phyloP scores from a whole-genome alignment of 2,888 invertebrate genomes.

The Scelioninae gen. 1 region DNA sequence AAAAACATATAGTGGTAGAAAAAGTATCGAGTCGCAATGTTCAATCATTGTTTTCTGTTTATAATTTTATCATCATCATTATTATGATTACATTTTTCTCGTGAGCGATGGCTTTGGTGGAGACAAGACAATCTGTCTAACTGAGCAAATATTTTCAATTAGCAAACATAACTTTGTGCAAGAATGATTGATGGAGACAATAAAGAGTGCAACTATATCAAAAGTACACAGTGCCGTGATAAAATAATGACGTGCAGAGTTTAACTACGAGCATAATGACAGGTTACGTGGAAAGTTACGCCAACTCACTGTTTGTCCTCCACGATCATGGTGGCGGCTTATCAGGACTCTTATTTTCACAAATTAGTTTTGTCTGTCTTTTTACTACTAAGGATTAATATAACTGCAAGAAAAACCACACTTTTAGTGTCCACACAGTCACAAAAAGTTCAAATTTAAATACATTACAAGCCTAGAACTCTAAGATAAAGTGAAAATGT shows the following conservation, averaged over 20 bases:
- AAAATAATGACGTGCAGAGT: conserved; percentile 56
- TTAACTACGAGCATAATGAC: conserved; percentile 52
- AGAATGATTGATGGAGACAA: conserved; percentile 24
- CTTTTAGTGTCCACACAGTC: conserved; percentile 45
- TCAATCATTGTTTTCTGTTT: too few relatives aligned
- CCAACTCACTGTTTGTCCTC: conserved; percentile 84
- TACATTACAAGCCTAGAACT: too few relatives aligned
- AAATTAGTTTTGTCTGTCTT: conserved; percentile 24
- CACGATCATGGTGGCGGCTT: conserved; percentile 83
- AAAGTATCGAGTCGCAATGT: too few relatives aligned
- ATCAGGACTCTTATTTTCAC: conserved; percentile 73
- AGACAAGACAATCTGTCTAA: too few relatives aligned
- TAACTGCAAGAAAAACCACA: conserved; percentile 81
- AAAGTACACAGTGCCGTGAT: conserved; percentile 37
- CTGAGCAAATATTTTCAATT: too few relatives aligned
- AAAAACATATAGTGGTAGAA: too few relatives aligned
- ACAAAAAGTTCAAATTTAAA: neutral
- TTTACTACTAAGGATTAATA: conserved; percentile 70
- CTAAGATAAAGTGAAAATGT: neutral
- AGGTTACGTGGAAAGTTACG: too few relatives aligned
- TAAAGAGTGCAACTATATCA: conserved; percentile 31
- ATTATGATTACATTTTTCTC: too few relatives aligned
- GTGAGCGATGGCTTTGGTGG: too few relatives aligned
- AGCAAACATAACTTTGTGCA: too few relatives aligned
- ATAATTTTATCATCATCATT: too few relatives aligned